Evolutionary conservation across 2,797 vertebrate species (phyloP), one percentile per base, ranked within the genome.

Genomic region (Paguma larvata): DNA sequence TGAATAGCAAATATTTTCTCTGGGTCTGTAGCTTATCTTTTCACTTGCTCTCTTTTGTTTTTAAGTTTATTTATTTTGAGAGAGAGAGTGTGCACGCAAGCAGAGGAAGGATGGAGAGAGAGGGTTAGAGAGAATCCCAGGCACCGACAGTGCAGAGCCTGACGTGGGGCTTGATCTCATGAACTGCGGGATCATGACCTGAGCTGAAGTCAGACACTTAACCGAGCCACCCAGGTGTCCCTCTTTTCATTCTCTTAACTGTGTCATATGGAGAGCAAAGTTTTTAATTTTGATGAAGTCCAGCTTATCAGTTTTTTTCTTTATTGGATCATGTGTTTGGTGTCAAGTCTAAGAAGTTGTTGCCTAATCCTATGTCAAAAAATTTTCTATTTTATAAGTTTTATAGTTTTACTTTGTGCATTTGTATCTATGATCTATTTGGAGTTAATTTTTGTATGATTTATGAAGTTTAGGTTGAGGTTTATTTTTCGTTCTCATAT

Each of bases 261-360:
- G 48, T 68, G 51, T 89, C 67, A 53, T 77, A 78, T 63, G 9
- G 46, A 93, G 27, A 86, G 32, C 78, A 73, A 89, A 53, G 6
- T 48, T 63, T 92, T 94, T 86, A 82, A 77, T 56, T 95, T 96
- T 85, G n/a, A 59, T 41, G 14, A 84, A 78, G 27, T 94, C 19
- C 23, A 92, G 0, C 41, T 82, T 63, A 89, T 86, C 38, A 34
- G 0, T 48, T 90, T 95, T 94, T 89, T 25, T 73, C 30, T 94
- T 86, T 77, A 65, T 51, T 72, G 38, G 30, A n/a, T 68, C 63
- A 77, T 63, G 34, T 12, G 15, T 65, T 83, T 94, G 21, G 5
- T 86, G 62, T 89, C 59, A 94, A 85, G 18, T 86, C 48, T 70
- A 77, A 80, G 59, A 86, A 93, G 16, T 70, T 6, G 3, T 56